These are phyloP conservation scores for Euproctis similis DNA, from an alignment of 2,888 invertebrate species.

Conservation along the genomic window DNA sequence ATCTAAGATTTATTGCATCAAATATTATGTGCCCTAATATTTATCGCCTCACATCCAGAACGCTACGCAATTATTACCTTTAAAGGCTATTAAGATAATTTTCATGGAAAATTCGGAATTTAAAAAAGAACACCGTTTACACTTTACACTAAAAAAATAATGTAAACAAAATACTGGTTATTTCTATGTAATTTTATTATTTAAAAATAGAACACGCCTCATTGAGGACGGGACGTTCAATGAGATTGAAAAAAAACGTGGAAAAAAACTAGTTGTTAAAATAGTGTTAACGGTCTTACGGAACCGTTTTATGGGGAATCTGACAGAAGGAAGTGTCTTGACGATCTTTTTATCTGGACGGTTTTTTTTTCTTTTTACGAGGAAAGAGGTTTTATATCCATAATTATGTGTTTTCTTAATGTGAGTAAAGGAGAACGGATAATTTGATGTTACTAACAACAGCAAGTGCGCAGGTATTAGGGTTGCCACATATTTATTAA, in stretches of 20 bases:
- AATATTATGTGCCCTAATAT: conserved; percentile 31
- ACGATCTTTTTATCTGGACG: conserved; percentile 65
- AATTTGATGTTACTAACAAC: conserved; percentile 45
- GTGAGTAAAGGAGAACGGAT: conserved; percentile 49
- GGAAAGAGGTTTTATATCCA: conserved; percentile 68
- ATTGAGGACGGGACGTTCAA: conserved; percentile 70
- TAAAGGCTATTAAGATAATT: conserved; percentile 38
- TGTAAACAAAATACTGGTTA: conserved; percentile 61
- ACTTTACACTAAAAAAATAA: conserved; percentile 52
- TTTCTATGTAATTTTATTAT: conserved; percentile 60
- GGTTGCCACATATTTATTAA: conserved; percentile 13
- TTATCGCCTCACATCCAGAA: conserved; percentile 32
- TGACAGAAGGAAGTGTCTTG: conserved; percentile 60
- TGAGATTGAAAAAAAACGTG: conserved; percentile 49
- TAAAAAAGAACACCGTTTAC: conserved; percentile 64
- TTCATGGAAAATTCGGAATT: conserved; percentile 63
- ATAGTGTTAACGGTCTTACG: conserved; percentile 63
- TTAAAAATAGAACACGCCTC: conserved; percentile 59
- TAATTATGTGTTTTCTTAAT: conserved; percentile 64
- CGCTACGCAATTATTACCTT: conserved; percentile 40
- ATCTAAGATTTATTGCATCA: conserved; percentile 57
- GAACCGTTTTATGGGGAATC: conserved; percentile 61
- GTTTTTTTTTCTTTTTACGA: conserved; percentile 65
- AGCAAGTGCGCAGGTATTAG: conserved; percentile 28
- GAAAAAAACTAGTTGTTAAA: conserved; percentile 29